Evolutionary conservation across 2,797 vertebrate genomes (phyloP).

Genomic region (Syncerus caffer): DNA sequence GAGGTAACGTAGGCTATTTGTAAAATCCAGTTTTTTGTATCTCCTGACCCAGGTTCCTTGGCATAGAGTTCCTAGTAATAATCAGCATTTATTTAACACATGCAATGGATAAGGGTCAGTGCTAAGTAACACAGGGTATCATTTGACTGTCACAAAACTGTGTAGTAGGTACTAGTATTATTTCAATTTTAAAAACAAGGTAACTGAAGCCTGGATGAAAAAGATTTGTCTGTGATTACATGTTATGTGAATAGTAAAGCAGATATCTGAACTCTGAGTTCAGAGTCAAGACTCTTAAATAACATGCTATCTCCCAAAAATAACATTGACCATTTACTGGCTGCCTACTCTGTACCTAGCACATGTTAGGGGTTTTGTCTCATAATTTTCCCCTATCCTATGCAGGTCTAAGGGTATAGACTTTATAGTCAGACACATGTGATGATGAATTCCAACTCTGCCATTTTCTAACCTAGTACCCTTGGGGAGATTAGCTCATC

Average conservation of each 20-base stretch:
- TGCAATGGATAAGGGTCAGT: not conserved
- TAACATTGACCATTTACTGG: not conserved
- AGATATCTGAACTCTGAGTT: not conserved
- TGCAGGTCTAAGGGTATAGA: not conserved
- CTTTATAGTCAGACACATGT: not conserved
- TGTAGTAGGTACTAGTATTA: not conserved
- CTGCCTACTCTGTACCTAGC: not conserved
- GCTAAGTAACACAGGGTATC: not conserved
- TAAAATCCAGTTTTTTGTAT: not conserved
- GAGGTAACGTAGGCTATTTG: not conserved
- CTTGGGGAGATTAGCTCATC: not conserved
- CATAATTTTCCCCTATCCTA: not conserved
- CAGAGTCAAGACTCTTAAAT: not conserved
- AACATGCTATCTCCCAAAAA: not conserved
- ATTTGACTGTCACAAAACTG: not conserved
- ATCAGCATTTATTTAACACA: not conserved
- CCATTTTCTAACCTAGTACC: not conserved
- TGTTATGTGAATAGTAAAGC: not conserved
- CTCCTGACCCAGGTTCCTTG: not conserved
- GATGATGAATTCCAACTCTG: not conserved
- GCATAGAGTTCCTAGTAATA: not conserved
- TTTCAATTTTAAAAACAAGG: conserved; percentile 1
- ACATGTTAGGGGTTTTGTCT: not conserved
- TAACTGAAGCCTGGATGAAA: not conserved
- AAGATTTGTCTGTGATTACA: not conserved